Conservation (phyloP, 2,797 vertebrate species). For the Pangasius djambal region DNA sequence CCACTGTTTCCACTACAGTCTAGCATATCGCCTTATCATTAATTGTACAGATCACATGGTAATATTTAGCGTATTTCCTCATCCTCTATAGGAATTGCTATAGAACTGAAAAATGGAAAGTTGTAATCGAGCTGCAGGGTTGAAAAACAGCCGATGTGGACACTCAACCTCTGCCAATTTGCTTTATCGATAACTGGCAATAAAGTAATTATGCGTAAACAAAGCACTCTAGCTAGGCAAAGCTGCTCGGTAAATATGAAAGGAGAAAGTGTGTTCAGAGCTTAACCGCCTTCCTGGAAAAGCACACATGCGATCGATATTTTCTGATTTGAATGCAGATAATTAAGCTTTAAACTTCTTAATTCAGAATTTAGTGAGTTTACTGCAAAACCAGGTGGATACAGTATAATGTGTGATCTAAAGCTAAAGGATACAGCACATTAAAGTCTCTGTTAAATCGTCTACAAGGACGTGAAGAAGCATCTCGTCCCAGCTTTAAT, state of each 20-base stretch:
- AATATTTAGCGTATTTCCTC: not conserved
- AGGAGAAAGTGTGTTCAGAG: not conserved
- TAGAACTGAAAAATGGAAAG: not conserved
- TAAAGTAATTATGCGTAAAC: slow-evolving; percentile 7
- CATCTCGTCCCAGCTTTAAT: not conserved
- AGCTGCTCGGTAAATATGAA: not conserved
- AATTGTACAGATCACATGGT: not conserved
- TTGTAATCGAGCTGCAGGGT: not conserved
- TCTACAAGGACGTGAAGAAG: not conserved
- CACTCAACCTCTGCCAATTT: not conserved
- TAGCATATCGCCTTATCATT: not conserved
- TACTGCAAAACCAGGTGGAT: not conserved
- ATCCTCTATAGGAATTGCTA: not conserved
- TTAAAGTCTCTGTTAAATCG: not conserved
- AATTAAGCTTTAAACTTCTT: not conserved
- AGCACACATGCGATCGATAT: not conserved
- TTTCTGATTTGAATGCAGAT: not conserved
- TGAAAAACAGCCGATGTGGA: not conserved
- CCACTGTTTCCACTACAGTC: not conserved
- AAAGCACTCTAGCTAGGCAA: not conserved
- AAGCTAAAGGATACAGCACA: not conserved
- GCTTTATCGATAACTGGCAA: slow-evolving; percentile 11
- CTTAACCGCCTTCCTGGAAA: not conserved
- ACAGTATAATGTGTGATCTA: not conserved
- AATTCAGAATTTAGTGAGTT: not conserved